These are phyloP conservation scores for Dryobates pubescens DNA, from an alignment of 2,797 vertebrate species.

Conservation along the genomic window DNA sequence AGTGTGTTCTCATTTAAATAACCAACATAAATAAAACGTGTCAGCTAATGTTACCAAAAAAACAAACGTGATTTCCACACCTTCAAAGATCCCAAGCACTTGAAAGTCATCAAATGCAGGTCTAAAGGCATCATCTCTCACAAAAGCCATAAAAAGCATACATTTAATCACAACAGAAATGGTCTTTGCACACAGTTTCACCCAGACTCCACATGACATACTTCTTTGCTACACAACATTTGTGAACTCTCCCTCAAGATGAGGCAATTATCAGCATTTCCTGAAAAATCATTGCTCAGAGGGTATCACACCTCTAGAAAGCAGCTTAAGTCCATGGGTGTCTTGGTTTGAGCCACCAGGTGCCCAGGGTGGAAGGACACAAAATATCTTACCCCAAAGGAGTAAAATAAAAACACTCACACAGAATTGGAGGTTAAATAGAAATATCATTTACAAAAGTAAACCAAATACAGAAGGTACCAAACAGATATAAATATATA, in stretches of 20 bases:
- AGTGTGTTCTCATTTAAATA: background rate
- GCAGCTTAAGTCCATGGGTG: background rate
- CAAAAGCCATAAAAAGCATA: constrained; percentile 12
- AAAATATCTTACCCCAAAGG: too few species aligned
- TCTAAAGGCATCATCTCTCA: background rate
- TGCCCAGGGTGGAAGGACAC: too few species aligned
- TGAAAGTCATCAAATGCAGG: background rate
- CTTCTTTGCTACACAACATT: background rate
- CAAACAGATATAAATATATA: too few species aligned
- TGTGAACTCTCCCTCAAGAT: background rate
- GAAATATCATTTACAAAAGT: too few species aligned
- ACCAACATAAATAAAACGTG: background rate
- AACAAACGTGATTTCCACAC: background rate
- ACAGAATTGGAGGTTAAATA: too few species aligned
- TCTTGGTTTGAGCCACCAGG: too few species aligned
- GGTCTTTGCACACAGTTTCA: background rate
- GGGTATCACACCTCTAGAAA: background rate
- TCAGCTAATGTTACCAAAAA: background rate
- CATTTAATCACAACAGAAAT: background rate
- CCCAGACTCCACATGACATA: background rate
- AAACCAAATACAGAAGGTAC: too few species aligned
- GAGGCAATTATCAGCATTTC: background rate
- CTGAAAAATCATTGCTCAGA: background rate
- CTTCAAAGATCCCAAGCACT: constrained; percentile 6
- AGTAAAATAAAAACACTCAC: too few species aligned